These are phyloP conservation scores for Eucera pruinosa DNA, from an alignment of 2,888 invertebrate species.

Conservation along the genomic window DNA sequence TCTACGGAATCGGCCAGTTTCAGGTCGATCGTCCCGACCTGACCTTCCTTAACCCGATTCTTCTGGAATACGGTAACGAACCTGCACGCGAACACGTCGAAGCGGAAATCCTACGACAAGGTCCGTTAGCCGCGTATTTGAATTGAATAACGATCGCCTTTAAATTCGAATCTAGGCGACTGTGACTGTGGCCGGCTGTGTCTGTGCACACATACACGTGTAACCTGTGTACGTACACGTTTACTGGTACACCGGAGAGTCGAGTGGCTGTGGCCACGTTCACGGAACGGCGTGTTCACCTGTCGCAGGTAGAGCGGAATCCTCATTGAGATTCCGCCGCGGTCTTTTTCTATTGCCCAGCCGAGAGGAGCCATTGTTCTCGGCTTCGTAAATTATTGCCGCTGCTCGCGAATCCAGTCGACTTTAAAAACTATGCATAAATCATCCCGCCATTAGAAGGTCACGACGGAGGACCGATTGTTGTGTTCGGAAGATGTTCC, in stretches of 20 bases:
- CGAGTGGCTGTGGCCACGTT: conserved; percentile 20
- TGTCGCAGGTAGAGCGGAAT: conserved; percentile 62
- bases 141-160: conserved; percentile 75
- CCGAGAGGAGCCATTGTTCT: conserved; percentile 62
- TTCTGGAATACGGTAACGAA: conserved; percentile 63
- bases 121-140: conserved; percentile 71
- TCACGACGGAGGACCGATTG: conserved; percentile 26
- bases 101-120: conserved; percentile 69
- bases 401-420: conserved; percentile 40
- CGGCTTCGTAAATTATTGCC: conserved; percentile 60
- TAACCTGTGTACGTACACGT: conserved; percentile 14
- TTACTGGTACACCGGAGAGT: conserved; percentile 8
- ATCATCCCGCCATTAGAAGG: conserved; percentile 49
- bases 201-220: background rate
- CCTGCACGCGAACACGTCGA: conserved; percentile 51
- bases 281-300: conserved; percentile 62
- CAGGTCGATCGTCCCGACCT: conserved; percentile 60
- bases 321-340: conserved; percentile 65
- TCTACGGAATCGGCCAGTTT: conserved; percentile 42
- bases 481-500: conserved; percentile 13
- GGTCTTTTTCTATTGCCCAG: conserved; percentile 51
- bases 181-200: conserved; percentile 11
- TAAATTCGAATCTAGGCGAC: conserved; percentile 73
- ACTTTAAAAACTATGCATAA: conserved; percentile 50
- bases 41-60: conserved; percentile 73